phyloP scores from a whole-genome alignment of 2,113 vertebrate species.

The Sinocyclocheilus anophthalmus region DNA sequence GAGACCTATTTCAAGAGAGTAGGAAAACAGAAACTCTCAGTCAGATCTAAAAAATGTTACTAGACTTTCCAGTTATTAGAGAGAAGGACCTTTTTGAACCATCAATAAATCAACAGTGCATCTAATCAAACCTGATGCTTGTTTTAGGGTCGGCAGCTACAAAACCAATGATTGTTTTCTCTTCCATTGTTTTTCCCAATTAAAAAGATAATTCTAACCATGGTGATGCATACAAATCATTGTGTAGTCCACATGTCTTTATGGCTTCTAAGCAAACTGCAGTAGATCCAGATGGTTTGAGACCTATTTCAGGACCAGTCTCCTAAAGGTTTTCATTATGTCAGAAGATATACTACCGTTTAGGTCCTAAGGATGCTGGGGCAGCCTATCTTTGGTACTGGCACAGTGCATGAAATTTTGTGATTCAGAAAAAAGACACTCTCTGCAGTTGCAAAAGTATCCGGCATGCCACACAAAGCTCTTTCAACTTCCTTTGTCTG shows the following conservation, averaged over 20 bases:
- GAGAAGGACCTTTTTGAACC: neutral
- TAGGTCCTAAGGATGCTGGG: neutral
- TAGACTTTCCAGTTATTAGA: neutral
- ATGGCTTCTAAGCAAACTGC: neutral
- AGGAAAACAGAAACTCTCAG: neutral
- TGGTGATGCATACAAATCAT: neutral
- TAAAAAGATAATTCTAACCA: neutral
- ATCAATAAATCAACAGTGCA: neutral
- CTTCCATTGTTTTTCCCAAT: neutral
- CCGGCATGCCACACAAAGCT: neutral
- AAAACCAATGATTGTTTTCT: neutral
- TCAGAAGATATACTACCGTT: neutral
- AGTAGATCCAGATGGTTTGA: neutral
- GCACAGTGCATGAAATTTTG: neutral
- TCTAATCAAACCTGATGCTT: neutral
- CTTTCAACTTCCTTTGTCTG: neutral
- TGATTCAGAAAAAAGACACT: neutral
- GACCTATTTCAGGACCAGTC: neutral
- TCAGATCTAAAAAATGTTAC: slow-evolving; percentile 8
- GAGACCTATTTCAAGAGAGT: slow-evolving; percentile 37
- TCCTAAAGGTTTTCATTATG: neutral
- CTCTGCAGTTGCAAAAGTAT: neutral
- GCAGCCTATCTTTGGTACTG: neutral
- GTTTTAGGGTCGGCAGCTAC: neutral
- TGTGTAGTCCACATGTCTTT: neutral